A percentile compares a stretch with the other conserved stretches of the same genome.
phyloP scores from a whole-genome alignment of 2,888 invertebrate species.

The Apoderus coryli region DNA sequence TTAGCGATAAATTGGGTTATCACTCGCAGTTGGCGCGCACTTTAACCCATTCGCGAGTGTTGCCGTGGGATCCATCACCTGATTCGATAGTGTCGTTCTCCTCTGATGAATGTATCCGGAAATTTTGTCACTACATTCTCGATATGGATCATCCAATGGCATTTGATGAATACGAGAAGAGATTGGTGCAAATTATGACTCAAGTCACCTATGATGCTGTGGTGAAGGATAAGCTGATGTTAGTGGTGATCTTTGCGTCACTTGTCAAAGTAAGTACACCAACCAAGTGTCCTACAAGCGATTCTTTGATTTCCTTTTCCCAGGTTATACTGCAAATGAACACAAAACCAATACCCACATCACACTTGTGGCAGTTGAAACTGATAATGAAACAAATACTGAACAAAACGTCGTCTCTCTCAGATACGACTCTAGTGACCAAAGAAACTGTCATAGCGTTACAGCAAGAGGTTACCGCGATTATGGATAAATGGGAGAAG shows the following conservation, averaged over 20 bases:
- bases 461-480: slow-evolving; percentile 38
- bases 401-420: slow-evolving; percentile 21
- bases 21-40: slow-evolving; percentile 66
- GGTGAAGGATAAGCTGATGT: slow-evolving; percentile 61
- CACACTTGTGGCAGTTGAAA: slow-evolving; percentile 65
- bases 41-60: slow-evolving; percentile 55
- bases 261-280: too few relatives aligned
- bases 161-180: slow-evolving; percentile 31
- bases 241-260: too few relatives aligned
- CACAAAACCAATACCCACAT: slow-evolving; percentile 37
- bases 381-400: slow-evolving; percentile 41
- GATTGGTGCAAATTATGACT: slow-evolving; percentile 44
- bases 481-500: slow-evolving; percentile 42
- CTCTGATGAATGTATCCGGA: slow-evolving; percentile 52
- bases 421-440: slow-evolving; percentile 40
- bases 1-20: slow-evolving; percentile 71
- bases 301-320: slow-evolving; percentile 16
- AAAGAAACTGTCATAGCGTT: slow-evolving; percentile 46
- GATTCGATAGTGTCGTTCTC: slow-evolving; percentile 62
- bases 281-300: background rate
- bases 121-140: slow-evolving; percentile 57
- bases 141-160: background rate
- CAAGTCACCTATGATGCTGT: slow-evolving; percentile 68
- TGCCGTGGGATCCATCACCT: slow-evolving; percentile 51
- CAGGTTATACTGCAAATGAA: slow-evolving; percentile 24